phyloP scores from a whole-genome alignment of 1,140 invertebrate genomes.

The Piezodorus guildinii region DNA sequence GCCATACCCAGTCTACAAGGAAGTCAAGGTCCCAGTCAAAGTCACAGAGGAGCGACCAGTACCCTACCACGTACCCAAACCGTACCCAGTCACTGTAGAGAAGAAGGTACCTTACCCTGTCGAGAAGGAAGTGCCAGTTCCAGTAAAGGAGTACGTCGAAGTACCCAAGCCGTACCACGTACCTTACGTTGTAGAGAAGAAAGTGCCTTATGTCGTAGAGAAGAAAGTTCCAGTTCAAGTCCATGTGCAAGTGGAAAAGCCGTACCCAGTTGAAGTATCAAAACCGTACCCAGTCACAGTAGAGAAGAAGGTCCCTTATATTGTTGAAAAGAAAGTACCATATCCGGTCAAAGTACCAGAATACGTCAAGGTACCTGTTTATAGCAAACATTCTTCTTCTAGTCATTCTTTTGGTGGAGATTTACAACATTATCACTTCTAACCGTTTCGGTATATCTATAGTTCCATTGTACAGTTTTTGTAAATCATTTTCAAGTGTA shows the following conservation, averaged over 20 bases:
- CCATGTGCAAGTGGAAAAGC: neutral
- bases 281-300: slow-evolving; percentile 5
- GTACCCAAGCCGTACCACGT: slow-evolving; percentile 1
- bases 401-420: too few relatives aligned
- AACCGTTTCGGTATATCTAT: too few relatives aligned
- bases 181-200: neutral
- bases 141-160: slow-evolving; percentile 7
- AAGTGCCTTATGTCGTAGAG: slow-evolving; percentile 5
- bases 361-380: slow-evolving; percentile 8
- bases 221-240: slow-evolving; percentile 4
- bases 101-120: slow-evolving; percentile 4
- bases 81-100: neutral
- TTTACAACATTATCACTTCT: too few relatives aligned
- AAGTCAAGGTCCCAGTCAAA: slow-evolving; percentile 5
- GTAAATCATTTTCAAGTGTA: too few relatives aligned
- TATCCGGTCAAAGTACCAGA: slow-evolving; percentile 3
- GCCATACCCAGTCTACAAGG: slow-evolving; percentile 7
- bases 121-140: neutral
- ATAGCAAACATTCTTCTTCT: neutral
- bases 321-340: slow-evolving; percentile 4
- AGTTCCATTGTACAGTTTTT: too few relatives aligned
- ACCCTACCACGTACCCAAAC: neutral
- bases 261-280: slow-evolving; percentile 3
- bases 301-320: slow-evolving; percentile 5
- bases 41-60: neutral